Evolutionary conservation across 2,797 vertebrate species (phyloP).

Genomic region (Thunnus albacares): DNA sequence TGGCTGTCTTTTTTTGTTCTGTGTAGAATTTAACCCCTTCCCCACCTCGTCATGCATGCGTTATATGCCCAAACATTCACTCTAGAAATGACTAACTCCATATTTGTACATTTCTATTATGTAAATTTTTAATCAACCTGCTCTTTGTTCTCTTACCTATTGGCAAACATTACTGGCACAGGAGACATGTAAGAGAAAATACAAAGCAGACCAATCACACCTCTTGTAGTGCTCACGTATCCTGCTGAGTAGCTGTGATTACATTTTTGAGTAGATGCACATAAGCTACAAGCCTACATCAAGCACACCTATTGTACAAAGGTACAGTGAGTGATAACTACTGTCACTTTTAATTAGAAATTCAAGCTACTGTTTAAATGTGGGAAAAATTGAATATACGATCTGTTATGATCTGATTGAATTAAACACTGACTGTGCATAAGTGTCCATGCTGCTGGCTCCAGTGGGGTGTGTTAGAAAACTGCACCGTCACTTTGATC

Average conservation of each 20-base stretch:
- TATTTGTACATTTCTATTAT: neutral
- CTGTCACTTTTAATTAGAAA: too few relatives aligned
- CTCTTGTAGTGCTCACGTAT: neutral
- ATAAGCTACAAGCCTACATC: neutral
- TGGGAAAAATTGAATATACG: too few relatives aligned
- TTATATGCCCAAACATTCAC: slow-evolving; percentile 1
- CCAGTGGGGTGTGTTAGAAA: neutral
- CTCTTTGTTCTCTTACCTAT: neutral
- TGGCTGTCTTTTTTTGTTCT: neutral
- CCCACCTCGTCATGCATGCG: neutral
- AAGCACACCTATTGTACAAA: neutral
- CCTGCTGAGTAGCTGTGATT: neutral
- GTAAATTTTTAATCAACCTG: neutral
- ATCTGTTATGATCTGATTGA: too few relatives aligned
- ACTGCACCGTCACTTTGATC: neutral
- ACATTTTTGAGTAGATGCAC: neutral
- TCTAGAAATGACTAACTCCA: neutral
- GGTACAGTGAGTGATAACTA: too few relatives aligned
- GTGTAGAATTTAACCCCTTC: slow-evolving; percentile 8
- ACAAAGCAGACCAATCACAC: neutral
- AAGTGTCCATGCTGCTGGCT: neutral
- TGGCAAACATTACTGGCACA: neutral
- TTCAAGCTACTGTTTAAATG: too few relatives aligned
- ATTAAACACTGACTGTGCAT: neutral
- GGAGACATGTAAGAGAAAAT: slow-evolving; percentile 3